Percentiles rank a stretch among this genome's conserved stretches.
Conservation (phyloP, 2,797 vertebrate genomes). For the Mallotus villosus region DNA sequence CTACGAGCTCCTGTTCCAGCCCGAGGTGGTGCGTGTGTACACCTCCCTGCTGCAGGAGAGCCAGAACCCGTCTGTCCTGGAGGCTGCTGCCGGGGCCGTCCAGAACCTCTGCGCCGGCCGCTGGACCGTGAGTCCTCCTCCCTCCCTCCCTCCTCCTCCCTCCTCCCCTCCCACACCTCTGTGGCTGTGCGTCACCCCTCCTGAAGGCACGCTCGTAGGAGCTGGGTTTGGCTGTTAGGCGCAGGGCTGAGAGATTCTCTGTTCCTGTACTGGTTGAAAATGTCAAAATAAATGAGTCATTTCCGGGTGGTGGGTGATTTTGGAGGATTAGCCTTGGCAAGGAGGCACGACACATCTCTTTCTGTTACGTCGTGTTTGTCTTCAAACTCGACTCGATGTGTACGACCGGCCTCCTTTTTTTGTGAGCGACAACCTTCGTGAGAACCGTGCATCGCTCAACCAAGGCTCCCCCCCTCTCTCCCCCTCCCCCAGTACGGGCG, state of each 20-base stretch:
- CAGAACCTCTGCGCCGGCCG: constrained; percentile 95
- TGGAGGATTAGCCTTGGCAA: no score
- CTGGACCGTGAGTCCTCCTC: constrained; percentile 84
- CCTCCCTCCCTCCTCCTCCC: neutral
- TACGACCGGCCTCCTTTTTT: no score
- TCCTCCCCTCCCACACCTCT: neutral
- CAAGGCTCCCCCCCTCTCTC: neutral
- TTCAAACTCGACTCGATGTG: no score
- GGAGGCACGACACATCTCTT: no score
- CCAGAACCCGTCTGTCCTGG: constrained; percentile 89
- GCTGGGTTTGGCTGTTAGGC: no score
- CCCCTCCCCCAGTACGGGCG: constrained; percentile 81
- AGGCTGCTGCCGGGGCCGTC: constrained; percentile 92
- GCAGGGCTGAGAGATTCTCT: no score
- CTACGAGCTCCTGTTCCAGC: constrained; percentile 94
- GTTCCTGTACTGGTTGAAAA: neutral
- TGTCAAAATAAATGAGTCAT: no score
- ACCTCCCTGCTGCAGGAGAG: constrained; percentile 91
- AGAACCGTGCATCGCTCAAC: no score
- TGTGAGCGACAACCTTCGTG: no score
- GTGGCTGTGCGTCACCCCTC: neutral
- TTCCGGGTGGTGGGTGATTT: no score
- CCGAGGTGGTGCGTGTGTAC: constrained; percentile 94
- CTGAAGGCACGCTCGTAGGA: neutral
- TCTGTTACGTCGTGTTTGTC: no score